phyloP scores from a whole-genome alignment of 1,140 invertebrate genomes.

The Camponotus pennsylvanicus region DNA sequence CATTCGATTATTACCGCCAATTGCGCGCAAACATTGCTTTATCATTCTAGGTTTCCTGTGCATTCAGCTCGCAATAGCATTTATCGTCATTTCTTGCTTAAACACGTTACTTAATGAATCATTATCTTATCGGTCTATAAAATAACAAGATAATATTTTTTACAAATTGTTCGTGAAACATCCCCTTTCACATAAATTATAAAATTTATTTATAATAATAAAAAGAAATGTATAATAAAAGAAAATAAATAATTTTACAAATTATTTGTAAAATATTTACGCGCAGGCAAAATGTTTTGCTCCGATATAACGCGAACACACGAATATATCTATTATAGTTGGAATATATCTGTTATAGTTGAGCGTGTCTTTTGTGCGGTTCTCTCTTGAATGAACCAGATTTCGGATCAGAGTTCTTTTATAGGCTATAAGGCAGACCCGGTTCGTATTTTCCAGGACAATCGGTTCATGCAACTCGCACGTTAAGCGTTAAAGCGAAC shows the following conservation, averaged over 20 bases:
- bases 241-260: too few species aligned
- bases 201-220: too few species aligned
- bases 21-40: neutral
- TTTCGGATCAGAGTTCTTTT: slow-evolving; percentile 13
- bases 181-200: too few species aligned
- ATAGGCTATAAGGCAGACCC: neutral
- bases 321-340: slow-evolving; percentile 22
- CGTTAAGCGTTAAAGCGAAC: slow-evolving; percentile 70
- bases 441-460: slow-evolving; percentile 63
- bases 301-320: neutral
- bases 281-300: neutral
- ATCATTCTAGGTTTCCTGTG: neutral
- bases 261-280: neutral
- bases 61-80: neutral
- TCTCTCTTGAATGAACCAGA: slow-evolving; percentile 12
- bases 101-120: neutral
- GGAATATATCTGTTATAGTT: slow-evolving; percentile 22
- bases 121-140: slow-evolving; percentile 6
- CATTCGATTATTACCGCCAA: slow-evolving; percentile 2
- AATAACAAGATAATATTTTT: slow-evolving; percentile 26
- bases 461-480: slow-evolving; percentile 52
- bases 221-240: too few species aligned
- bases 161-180: neutral
- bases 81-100: neutral
- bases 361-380: neutral